Percentiles rank a stretch among this genome's conserved stretches.
Conservation (phyloP, 2,113 vertebrate genomes). For the Psittacula cyanocephala region DNA sequence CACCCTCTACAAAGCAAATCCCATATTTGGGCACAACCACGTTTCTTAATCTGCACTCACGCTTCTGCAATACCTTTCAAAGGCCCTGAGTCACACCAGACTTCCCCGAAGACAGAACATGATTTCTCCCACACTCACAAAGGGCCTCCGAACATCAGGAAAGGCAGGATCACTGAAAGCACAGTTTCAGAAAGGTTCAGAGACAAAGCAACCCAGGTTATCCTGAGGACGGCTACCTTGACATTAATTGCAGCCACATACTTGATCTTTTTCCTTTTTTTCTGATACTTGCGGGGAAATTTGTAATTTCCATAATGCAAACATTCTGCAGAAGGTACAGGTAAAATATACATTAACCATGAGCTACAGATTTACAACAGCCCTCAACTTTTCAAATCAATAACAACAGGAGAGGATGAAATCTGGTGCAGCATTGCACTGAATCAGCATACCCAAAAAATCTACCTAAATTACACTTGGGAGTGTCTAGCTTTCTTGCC, state of each 20-base stretch:
- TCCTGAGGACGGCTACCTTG: not conserved
- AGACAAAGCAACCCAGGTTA: not conserved
- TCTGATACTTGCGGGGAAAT: not conserved
- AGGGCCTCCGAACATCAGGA: not conserved
- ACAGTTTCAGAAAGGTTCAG: not conserved
- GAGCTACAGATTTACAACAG: not conserved
- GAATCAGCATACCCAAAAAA: not conserved
- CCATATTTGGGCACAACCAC: not conserved
- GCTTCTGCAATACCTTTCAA: not conserved
- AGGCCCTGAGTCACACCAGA: not conserved
- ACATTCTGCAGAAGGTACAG: not conserved
- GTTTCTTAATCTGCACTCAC: not conserved
- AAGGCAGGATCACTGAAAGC: not conserved
- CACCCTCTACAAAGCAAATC: not conserved
- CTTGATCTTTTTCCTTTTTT: not conserved
- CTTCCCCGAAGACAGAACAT: accelerated
- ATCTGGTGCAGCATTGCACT: not conserved
- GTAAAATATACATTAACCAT: not conserved
- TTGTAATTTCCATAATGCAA: accelerated
- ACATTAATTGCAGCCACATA: not conserved
- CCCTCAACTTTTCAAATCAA: accelerated
- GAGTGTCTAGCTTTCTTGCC: not conserved
- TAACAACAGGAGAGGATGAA: not conserved
- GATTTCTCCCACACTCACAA: not conserved
- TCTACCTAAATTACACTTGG: accelerated